phyloP scores from a whole-genome alignment of 2,888 invertebrate genomes.

The Hydraecia micacea region DNA sequence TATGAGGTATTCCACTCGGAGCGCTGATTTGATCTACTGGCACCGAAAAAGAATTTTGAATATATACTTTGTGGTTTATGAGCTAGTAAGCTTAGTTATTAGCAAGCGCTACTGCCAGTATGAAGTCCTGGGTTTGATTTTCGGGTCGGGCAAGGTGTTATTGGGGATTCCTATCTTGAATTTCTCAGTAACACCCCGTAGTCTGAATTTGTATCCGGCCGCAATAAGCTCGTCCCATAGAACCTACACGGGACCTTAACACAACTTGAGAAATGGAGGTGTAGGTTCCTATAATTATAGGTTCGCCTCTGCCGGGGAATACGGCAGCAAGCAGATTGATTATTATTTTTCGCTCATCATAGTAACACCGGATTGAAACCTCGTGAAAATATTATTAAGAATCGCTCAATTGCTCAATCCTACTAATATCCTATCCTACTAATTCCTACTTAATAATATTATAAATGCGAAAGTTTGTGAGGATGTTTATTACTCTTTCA shows the following conservation, averaged over 20 bases:
- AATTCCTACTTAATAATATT: too few relatives aligned
- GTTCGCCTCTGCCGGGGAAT: background rate
- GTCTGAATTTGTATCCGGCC: background rate
- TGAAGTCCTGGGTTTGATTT: background rate
- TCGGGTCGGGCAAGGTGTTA: background rate
- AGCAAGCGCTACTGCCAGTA: background rate
- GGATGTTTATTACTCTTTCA: too few relatives aligned
- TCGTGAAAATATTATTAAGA: too few relatives aligned
- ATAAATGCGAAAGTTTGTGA: too few relatives aligned
- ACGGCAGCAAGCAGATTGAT: too few relatives aligned
- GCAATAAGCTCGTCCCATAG: background rate
- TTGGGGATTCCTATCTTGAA: background rate
- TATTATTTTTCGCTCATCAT: background rate
- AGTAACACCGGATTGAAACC: background rate
- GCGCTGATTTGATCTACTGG: too few relatives aligned
- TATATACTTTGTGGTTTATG: background rate
- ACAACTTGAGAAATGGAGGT: background rate
- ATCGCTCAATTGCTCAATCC: too few relatives aligned
- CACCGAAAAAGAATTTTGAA: background rate
- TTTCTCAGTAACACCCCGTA: background rate
- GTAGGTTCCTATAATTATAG: background rate
- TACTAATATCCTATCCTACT: too few relatives aligned
- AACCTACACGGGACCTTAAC: background rate
- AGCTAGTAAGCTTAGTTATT: background rate
- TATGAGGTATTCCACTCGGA: too few relatives aligned